Evolutionary conservation across 2,797 vertebrate genomes (phyloP).

Genomic region (Schizothorax lantsangensis): DNA sequence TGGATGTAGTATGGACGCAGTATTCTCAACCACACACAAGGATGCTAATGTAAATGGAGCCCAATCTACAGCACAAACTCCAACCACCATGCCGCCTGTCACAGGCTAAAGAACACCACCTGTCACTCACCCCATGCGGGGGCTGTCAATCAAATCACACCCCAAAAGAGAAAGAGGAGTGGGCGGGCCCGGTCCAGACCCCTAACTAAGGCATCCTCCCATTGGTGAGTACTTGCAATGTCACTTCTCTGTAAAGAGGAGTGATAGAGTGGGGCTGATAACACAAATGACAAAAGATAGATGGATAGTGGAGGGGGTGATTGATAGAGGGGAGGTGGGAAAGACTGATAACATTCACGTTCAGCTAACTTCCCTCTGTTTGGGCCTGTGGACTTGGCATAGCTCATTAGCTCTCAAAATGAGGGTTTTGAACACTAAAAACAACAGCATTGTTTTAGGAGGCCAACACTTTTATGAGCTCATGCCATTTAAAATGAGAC

Average conservation of each 20-base stretch:
- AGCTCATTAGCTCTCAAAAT: conserved; percentile 75
- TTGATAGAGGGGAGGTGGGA: conserved; percentile 75
- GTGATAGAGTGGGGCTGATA: conserved; percentile 83
- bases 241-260: conserved; percentile 70
- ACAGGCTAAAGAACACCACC: conserved; percentile 71
- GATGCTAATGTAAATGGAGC: background rate
- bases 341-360: conserved; percentile 80
- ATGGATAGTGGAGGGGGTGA: conserved; percentile 63
- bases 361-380: conserved; percentile 78
- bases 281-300: conserved; percentile 77
- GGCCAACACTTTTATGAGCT: background rate
- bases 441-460: conserved; percentile 55
- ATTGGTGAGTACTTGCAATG: conserved; percentile 79
- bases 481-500: background rate
- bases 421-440: conserved; percentile 54
- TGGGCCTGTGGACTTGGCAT: conserved; percentile 72
- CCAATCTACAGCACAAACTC: conserved; percentile 35
- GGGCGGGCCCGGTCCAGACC: conserved; percentile 68
- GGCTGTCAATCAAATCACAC: conserved; percentile 80
- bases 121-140: conserved; percentile 82
- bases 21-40: background rate
- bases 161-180: conserved; percentile 71
- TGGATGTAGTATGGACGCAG: background rate
- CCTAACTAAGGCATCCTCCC: conserved; percentile 80
- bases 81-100: conserved; percentile 68